Evolutionary conservation across 1,140 invertebrate species (phyloP), one percentile per base, ranked within the genome.

Genomic region (Lamellibrachia luymesi): DNA sequence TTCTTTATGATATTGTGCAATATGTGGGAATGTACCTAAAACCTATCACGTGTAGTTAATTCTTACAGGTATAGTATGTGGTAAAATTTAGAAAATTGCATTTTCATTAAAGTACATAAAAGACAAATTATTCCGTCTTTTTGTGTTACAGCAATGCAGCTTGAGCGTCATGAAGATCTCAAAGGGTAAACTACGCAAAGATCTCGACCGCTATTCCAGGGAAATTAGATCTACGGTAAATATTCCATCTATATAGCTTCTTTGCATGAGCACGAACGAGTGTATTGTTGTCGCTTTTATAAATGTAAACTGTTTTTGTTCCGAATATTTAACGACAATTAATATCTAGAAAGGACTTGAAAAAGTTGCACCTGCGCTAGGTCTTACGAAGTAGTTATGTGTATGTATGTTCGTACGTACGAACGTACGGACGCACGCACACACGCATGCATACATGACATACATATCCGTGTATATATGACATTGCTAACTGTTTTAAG

Each of bases 121-220:
- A 80, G 7, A 80, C 17, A 22, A 80, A 80, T 17, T 80, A 22
- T 0, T 17, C 38, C 25, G 17, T 80, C 13, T 80, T 80, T 10
- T 22, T 80, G 17, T 17, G 13, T 64, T 93, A 50, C 50, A 80
- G 90, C 52, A 92, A 92, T 89, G 56, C n/a, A 92, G 52, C 13
- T 90, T 95, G 51, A 94, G 92, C 92, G 92, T 94, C 4, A 56
- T 38, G 25, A 94, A 94, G 93, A 27, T 94, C 50, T 91, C 50
- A 5, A 94, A 91, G 38, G 94, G 93, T 52, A 94, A 95, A 91
- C 93, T 94, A 90, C 50, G 91, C 49, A 94, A 93, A 94, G 94
- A 95, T n/a, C 56, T 95, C 13, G 94, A 95, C 64, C 92, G 93
- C 27, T 93, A 94, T 92, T 93, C 94, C 22, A 94, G 94, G 91